These are phyloP conservation scores for Apodemia duryi DNA, from an alignment of 2,888 invertebrate genomes.

Conservation along the genomic window DNA sequence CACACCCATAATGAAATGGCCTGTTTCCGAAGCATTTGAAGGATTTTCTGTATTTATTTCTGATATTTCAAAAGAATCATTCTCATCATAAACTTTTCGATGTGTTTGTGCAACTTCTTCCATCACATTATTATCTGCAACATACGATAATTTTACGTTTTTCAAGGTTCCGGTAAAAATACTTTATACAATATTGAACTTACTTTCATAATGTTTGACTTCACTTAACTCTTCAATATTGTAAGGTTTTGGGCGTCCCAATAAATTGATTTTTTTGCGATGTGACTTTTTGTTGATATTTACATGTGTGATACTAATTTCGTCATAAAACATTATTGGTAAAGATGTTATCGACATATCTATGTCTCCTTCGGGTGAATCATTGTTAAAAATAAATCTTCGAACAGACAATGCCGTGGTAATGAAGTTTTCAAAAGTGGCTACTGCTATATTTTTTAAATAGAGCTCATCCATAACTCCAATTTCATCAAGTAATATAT, in stretches of 20 bases:
- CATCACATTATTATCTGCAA: constrained; percentile 47
- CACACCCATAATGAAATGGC: constrained; percentile 21
- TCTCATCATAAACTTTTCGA: constrained; percentile 47
- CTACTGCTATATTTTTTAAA: constrained; percentile 54
- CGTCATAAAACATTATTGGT: neutral
- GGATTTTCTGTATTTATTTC: neutral
- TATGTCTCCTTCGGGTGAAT: constrained; percentile 8
- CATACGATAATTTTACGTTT: constrained; percentile 35
- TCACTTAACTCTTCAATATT: constrained; percentile 50
- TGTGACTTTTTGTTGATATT: constrained; percentile 37
- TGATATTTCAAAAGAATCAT: constrained; percentile 30
- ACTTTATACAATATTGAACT: constrained; percentile 37
- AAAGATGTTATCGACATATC: neutral
- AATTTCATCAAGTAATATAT: constrained; percentile 41
- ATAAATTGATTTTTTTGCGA: constrained; percentile 23
- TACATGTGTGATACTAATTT: constrained; percentile 16
- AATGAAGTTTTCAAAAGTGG: constrained; percentile 42
- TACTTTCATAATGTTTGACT: constrained; percentile 42
- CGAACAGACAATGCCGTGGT: constrained; percentile 40
- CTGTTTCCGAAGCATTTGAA: neutral
- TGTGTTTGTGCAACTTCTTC: constrained; percentile 34
- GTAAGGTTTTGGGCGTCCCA: constrained; percentile 60
- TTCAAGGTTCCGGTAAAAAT: constrained; percentile 22
- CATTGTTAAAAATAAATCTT: constrained; percentile 43
- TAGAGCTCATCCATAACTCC: constrained; percentile 57